These are phyloP conservation scores for Camponotus vicinus DNA, from an alignment of 1,140 invertebrate genomes.

Conservation along the genomic window DNA sequence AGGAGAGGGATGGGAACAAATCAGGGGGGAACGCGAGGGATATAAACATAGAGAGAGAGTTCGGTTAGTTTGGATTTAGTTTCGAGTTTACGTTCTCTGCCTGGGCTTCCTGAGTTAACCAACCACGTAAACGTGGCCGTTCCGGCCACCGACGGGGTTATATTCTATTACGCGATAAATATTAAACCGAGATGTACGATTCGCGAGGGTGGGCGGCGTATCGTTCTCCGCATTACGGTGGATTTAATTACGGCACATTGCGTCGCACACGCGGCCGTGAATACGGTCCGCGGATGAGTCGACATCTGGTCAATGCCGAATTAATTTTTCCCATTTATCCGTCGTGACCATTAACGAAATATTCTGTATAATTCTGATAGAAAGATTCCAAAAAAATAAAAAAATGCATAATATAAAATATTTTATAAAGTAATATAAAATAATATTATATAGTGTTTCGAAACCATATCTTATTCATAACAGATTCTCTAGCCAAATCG, in stretches of 20 bases:
- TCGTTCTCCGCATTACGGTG: slow-evolving; percentile 55
- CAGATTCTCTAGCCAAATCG: no score
- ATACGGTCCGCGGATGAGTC: slow-evolving; percentile 14
- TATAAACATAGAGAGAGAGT: slow-evolving; percentile 69
- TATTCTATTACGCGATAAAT: slow-evolving; percentile 83
- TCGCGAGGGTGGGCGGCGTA: slow-evolving; percentile 2
- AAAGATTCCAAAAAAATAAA: background rate
- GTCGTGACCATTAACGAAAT: background rate
- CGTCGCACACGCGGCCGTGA: slow-evolving; percentile 30
- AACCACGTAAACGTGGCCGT: slow-evolving; percentile 79
- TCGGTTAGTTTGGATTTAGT: slow-evolving; percentile 81
- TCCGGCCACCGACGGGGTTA: slow-evolving; percentile 72
- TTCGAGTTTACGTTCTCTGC: slow-evolving; percentile 80
- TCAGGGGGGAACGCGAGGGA: slow-evolving; percentile 29
- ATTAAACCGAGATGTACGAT: slow-evolving; percentile 74
- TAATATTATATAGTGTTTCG: background rate
- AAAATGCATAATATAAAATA: background rate
- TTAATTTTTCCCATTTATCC: slow-evolving; percentile 49
- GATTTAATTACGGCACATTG: slow-evolving; percentile 70
- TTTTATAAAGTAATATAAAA: background rate
- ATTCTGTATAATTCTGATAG: slow-evolving; percentile 6
- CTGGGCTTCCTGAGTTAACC: slow-evolving; percentile 80
- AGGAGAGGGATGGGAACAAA: slow-evolving; percentile 3
- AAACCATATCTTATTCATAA: no score
- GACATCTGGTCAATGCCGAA: slow-evolving; percentile 46